A percentile compares a stretch with the other conserved stretches of the same genome.
Evolutionary conservation across 2,113 vertebrate species (phyloP).

Genomic region (Talpa occidentalis): DNA sequence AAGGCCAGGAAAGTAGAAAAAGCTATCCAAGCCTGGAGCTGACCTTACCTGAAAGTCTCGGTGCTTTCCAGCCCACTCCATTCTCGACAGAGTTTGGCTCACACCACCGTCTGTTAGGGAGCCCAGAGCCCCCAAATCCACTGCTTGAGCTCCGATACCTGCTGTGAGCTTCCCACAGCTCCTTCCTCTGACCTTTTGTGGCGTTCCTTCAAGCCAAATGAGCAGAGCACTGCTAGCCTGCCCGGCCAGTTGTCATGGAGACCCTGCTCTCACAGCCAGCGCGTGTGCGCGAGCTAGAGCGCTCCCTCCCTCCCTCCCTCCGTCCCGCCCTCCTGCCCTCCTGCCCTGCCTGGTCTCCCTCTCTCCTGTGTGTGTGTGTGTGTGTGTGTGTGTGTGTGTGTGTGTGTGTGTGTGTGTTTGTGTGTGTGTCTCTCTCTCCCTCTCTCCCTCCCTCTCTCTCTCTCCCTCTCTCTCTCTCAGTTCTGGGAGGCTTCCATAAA

Average conservation of each 20-base stretch:
- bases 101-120: constrained; percentile 80
- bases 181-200: constrained; percentile 86
- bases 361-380: not conserved
- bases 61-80: constrained; percentile 86
- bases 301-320: not conserved
- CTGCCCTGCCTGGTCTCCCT: not conserved
- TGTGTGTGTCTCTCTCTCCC: too few species aligned
- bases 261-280: constrained; percentile 68
- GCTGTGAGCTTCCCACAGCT: constrained; percentile 86
- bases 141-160: constrained; percentile 83
- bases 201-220: constrained; percentile 83
- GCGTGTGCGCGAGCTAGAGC: not conserved
- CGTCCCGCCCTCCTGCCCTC: not conserved
- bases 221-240: constrained; percentile 79
- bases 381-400: not conserved
- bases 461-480: constrained; percentile 53
- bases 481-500: constrained; percentile 84
- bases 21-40: not conserved
- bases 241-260: constrained; percentile 88
- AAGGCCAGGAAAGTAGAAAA: not conserved
- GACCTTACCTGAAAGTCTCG: constrained; percentile 87
- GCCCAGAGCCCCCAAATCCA: constrained; percentile 78
- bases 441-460: too few species aligned
- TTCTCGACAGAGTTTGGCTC: constrained; percentile 85
- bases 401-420: too few species aligned